Evolutionary conservation across 2,113 vertebrate genomes (phyloP).

Genomic region (Mastomys coucha): DNA sequence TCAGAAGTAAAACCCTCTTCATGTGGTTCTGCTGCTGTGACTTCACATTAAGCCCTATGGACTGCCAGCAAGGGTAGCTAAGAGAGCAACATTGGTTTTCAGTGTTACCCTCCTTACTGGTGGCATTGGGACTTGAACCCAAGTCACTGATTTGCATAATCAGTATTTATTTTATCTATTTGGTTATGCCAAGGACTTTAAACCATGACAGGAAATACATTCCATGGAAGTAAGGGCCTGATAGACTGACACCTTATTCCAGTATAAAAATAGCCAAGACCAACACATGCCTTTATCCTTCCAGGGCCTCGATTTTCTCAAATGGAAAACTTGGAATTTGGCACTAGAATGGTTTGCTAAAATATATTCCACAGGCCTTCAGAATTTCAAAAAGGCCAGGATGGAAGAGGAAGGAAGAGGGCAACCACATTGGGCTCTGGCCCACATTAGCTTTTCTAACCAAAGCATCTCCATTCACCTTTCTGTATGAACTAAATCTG

Average conservation of each 20-base stretch:
- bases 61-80: neutral
- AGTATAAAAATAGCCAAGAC: neutral
- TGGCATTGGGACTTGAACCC: neutral
- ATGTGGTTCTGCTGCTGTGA: neutral
- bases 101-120: neutral
- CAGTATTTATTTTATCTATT: neutral
- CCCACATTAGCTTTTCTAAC: neutral
- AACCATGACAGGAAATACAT: neutral
- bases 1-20: neutral
- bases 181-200: neutral
- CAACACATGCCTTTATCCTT: neutral
- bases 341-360: neutral
- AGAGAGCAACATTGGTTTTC: neutral
- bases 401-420: neutral
- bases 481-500: neutral
- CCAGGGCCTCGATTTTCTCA: neutral
- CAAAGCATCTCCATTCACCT: neutral
- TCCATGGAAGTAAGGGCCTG: neutral
- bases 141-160: neutral
- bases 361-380: neutral
- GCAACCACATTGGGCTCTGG: fast-evolving
- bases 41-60: neutral
- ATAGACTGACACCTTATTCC: neutral
- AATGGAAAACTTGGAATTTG: neutral
- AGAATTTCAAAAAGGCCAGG: neutral